Evolutionary conservation across 2,888 invertebrate genomes (phyloP).

Genomic region (Dichetophora obliterata): DNA sequence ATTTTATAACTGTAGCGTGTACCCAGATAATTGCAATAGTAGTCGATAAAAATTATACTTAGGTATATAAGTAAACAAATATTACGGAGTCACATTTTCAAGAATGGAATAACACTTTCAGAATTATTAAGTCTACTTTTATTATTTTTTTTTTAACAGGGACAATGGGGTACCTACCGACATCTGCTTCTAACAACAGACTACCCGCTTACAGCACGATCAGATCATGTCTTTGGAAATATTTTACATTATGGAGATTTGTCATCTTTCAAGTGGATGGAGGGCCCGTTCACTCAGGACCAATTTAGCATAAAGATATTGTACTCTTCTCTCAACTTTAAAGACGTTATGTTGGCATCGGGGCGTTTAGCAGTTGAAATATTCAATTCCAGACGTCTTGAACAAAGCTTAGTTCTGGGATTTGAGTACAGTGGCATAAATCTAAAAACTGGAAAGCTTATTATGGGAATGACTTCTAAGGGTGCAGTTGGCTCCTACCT

Average conservation of each 20-base stretch:
- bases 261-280: conserved; percentile 82
- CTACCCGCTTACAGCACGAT: conserved; percentile 66
- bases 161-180: conserved; percentile 79
- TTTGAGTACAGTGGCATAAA: conserved; percentile 75
- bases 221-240: conserved; percentile 80
- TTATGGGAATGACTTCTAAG: conserved; percentile 73
- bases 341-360: conserved; percentile 91
- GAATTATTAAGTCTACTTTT: background rate
- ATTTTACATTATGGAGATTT: conserved; percentile 84
- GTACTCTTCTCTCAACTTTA: conserved; percentile 88
- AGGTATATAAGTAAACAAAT: too few species aligned
- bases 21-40: too few species aligned
- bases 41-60: too few species aligned
- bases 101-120: too few species aligned
- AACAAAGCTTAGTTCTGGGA: conserved; percentile 76
- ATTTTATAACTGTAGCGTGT: too few species aligned
- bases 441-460: conserved; percentile 71
- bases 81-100: too few species aligned
- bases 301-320: conserved; percentile 70
- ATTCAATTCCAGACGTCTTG: conserved; percentile 76
- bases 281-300: conserved; percentile 73
- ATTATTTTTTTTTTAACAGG: conserved; percentile 47
- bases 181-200: conserved; percentile 74
- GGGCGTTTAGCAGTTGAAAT: conserved; percentile 87
- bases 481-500: conserved; percentile 71